These are phyloP conservation scores for Eubucco bourcierii DNA, from an alignment of 2,113 vertebrate genomes.

Conservation along the genomic window DNA sequence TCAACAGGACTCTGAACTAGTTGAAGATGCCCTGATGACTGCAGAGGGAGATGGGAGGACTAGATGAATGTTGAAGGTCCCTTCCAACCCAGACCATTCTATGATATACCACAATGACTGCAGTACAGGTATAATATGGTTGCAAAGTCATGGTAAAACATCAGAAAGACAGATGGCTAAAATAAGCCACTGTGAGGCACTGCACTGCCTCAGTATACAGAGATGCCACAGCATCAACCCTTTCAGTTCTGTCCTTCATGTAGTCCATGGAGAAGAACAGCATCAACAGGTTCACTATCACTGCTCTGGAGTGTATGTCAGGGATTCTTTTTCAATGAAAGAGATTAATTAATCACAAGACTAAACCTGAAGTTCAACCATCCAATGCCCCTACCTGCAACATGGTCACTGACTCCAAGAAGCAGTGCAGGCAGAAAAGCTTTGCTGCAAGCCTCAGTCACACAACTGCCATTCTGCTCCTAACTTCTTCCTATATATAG, in stretches of 20 bases:
- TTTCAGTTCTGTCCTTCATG: not conserved
- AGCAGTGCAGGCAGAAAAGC: not conserved
- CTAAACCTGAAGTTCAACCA: not conserved
- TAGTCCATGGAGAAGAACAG: not conserved
- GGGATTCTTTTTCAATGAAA: not conserved
- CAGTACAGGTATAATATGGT: not conserved
- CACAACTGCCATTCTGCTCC: not conserved
- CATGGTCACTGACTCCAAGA: not conserved
- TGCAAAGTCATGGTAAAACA: conserved; percentile 30
- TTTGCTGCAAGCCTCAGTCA: not conserved
- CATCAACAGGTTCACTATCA: not conserved
- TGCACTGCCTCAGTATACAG: rapidly evolving
- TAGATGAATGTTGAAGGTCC: too few species aligned
- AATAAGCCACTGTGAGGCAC: not conserved
- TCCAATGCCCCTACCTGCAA: not conserved
- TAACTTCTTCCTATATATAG: not conserved
- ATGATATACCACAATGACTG: not conserved
- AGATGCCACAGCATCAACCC: not conserved
- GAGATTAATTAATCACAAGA: not conserved
- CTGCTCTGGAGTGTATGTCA: not conserved
- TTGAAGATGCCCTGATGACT: too few species aligned
- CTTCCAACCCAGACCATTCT: too few species aligned
- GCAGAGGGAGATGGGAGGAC: too few species aligned
- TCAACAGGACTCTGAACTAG: too few species aligned
- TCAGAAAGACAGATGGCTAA: not conserved